phyloP scores from a whole-genome alignment of 2,888 invertebrate species.

The Phyllotreta striolata region DNA sequence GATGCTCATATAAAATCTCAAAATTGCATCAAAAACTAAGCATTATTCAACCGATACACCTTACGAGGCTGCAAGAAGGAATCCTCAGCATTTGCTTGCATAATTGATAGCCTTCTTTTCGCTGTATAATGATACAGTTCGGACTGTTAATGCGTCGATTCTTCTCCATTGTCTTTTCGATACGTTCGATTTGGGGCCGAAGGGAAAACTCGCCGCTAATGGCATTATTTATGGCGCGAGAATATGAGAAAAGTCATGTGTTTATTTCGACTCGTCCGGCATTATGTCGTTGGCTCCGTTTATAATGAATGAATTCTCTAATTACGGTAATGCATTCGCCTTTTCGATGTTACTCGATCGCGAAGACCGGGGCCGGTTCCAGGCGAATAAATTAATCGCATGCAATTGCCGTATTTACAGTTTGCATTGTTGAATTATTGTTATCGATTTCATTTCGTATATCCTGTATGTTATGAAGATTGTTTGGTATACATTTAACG shows the following conservation, averaged over 20 bases:
- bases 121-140: slow-evolving; percentile 5
- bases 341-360: no score
- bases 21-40: no score
- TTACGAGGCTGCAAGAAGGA: no score
- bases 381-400: no score
- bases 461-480: no score
- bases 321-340: slow-evolving; percentile 15
- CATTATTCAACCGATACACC: no score
- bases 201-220: slow-evolving; percentile 23
- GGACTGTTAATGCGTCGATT: slow-evolving; percentile 15
- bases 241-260: slow-evolving; percentile 34
- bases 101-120: slow-evolving; percentile 13
- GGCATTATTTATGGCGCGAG: slow-evolving; percentile 30
- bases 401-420: no score
- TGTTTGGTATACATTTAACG: no score
- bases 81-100: slow-evolving; percentile 12
- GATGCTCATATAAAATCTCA: no score
- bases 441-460: no score
- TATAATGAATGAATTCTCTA: slow-evolving; percentile 30
- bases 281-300: slow-evolving; percentile 25
- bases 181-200: not conserved
- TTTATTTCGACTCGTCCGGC: slow-evolving; percentile 23
- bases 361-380: no score
- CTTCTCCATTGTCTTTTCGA: slow-evolving; percentile 8
- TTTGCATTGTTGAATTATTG: no score